phyloP scores from a whole-genome alignment of 1,140 invertebrate genomes.

The Kradibia gibbosae region DNA sequence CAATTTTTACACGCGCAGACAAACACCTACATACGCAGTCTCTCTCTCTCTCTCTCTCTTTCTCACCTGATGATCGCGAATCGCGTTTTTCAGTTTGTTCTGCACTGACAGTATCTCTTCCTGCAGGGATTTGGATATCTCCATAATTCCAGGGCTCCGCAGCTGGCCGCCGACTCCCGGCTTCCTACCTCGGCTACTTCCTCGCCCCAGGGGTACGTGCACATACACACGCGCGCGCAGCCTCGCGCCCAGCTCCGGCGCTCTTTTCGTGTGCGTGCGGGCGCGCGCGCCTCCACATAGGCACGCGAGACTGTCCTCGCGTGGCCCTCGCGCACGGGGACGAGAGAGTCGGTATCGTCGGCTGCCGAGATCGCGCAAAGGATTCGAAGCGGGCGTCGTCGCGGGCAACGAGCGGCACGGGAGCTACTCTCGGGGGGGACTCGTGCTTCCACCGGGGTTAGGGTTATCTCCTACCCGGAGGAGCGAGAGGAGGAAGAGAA shows the following conservation, averaged over 20 bases:
- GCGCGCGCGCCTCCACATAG: neutral
- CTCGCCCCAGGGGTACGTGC: neutral
- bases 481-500: neutral
- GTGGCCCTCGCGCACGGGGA: neutral
- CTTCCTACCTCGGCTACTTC: neutral
- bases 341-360: neutral
- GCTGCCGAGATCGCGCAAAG: neutral
- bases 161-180: neutral
- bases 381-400: neutral
- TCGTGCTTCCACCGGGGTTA: no score
- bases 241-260: neutral
- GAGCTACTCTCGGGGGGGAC: no score
- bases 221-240: neutral
- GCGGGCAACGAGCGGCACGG: neutral
- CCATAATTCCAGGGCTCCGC: conserved; percentile 68
- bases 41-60: no score
- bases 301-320: neutral
- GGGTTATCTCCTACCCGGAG: no score
- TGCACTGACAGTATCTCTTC: conserved; percentile 77
- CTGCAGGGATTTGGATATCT: conserved; percentile 78
- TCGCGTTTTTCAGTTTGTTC: conserved; percentile 78
- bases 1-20: no score
- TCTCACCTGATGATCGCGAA: conserved; percentile 79
- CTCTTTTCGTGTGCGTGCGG: neutral
- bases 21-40: no score